Percentiles rank a stretch among this genome's conserved stretches.
phyloP scores from a whole-genome alignment of 2,113 vertebrate genomes.

The Dipodomys ordii region DNA sequence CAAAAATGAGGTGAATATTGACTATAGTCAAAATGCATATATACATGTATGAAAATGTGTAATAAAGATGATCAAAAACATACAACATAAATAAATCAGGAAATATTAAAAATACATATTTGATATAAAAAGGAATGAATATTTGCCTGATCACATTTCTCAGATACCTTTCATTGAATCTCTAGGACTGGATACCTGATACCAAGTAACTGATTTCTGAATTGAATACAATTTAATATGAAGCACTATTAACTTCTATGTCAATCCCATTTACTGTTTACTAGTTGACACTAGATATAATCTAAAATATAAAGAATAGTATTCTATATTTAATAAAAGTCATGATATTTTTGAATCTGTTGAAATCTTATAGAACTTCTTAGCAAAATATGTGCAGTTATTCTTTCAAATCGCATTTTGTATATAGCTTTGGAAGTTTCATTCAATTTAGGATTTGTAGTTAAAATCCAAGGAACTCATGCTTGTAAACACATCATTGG shows the following conservation, averaged over 20 bases:
- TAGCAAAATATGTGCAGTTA: neutral
- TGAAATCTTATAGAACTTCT: neutral
- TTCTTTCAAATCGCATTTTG: neutral
- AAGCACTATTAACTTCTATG: neutral
- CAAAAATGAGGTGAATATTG: neutral
- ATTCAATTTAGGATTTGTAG: neutral
- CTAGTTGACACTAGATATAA: neutral
- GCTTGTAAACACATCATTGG: neutral
- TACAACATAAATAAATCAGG: too few relatives aligned
- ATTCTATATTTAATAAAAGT: neutral
- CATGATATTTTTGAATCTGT: neutral
- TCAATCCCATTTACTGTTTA: neutral
- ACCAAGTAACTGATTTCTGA: neutral
- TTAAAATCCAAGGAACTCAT: neutral
- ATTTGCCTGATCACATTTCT: neutral
- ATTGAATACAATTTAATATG: neutral
- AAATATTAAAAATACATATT: neutral
- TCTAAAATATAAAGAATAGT: neutral
- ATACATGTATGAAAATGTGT: too few relatives aligned
- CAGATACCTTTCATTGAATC: neutral
- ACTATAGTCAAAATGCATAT: too few relatives aligned
- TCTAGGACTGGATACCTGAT: neutral
- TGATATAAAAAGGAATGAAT: neutral
- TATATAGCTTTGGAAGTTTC: neutral
- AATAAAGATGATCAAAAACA: too few relatives aligned